Percentiles rank a stretch among this genome's conserved stretches.
Conservation (phyloP, 2,797 vertebrate genomes). For the Oceanodroma leucorhoa region DNA sequence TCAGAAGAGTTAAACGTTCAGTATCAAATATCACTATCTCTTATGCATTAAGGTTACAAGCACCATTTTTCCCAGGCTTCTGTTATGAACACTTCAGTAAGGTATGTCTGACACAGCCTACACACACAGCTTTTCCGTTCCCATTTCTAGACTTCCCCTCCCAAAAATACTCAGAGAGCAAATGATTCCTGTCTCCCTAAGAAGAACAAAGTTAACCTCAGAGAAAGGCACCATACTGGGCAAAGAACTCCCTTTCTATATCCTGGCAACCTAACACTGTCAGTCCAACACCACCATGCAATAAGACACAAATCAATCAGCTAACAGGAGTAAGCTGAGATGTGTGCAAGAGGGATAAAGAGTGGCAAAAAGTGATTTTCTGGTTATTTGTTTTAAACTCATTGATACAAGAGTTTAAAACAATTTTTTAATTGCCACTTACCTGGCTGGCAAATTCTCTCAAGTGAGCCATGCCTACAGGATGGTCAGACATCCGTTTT, state of each 20-base stretch:
- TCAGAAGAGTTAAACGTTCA: neutral
- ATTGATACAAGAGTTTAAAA: neutral
- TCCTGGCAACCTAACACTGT: neutral
- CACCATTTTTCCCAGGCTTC: neutral
- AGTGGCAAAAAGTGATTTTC: neutral
- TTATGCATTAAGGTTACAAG: neutral
- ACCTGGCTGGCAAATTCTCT: constrained; percentile 75
- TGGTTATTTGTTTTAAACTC: neutral
- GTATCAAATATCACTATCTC: neutral
- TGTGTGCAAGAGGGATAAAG: neutral
- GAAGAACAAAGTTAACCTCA: neutral
- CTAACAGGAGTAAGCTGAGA: neutral
- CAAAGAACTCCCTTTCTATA: neutral
- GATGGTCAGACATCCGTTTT: neutral
- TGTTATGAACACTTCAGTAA: neutral
- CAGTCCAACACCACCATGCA: neutral
- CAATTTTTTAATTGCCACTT: neutral
- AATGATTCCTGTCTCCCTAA: neutral
- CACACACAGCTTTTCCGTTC: neutral
- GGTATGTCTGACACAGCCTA: neutral
- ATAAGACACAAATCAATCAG: neutral
- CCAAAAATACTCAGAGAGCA: neutral
- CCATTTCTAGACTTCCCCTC: neutral
- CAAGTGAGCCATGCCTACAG: constrained; percentile 71
- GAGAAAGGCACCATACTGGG: neutral